These are phyloP conservation scores for Drosophila trapezifrons DNA, from an alignment of 1,140 invertebrate genomes.

Conservation along the genomic window DNA sequence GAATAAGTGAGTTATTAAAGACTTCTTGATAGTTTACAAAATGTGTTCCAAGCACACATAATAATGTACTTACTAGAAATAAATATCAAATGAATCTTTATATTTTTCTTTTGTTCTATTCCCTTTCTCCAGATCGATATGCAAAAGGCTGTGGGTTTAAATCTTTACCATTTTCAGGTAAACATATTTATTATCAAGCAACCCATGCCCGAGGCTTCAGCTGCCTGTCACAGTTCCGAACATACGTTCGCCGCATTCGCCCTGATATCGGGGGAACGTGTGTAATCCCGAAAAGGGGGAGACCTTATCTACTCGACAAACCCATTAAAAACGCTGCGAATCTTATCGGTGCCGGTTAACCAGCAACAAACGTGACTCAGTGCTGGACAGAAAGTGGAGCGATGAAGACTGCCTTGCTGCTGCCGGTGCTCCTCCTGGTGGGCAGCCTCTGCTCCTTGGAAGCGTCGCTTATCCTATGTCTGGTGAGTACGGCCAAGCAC, in stretches of 20 bases:
- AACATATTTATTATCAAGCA: background rate
- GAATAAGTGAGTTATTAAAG: too few relatives aligned
- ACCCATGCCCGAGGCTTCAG: background rate
- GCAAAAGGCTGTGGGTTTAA: too few relatives aligned
- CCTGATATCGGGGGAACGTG: background rate
- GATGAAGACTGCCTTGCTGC: conserved; percentile 34
- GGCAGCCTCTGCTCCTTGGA: conserved; percentile 9
- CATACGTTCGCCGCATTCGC: background rate
- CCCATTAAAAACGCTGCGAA: conserved; percentile 10
- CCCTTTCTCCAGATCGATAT: background rate
- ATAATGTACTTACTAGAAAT: too few relatives aligned
- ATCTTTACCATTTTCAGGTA: background rate
- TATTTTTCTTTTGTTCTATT: background rate
- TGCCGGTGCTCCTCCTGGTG: conserved; percentile 24
- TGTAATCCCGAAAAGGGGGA: background rate
- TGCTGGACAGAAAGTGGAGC: conserved; percentile 5
- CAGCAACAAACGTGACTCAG: conserved; percentile 35
- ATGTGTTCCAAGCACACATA: too few relatives aligned
- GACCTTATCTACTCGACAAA: conserved; percentile 31
- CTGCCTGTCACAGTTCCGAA: background rate
- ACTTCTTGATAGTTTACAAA: too few relatives aligned
- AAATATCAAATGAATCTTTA: background rate
- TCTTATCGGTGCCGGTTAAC: conserved; percentile 47
- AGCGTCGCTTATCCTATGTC: conserved; percentile 45
- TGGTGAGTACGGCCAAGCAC: conserved; percentile 51